Conservation (phyloP, 2,797 vertebrate genomes). For the Oreortyx pictus region DNA sequence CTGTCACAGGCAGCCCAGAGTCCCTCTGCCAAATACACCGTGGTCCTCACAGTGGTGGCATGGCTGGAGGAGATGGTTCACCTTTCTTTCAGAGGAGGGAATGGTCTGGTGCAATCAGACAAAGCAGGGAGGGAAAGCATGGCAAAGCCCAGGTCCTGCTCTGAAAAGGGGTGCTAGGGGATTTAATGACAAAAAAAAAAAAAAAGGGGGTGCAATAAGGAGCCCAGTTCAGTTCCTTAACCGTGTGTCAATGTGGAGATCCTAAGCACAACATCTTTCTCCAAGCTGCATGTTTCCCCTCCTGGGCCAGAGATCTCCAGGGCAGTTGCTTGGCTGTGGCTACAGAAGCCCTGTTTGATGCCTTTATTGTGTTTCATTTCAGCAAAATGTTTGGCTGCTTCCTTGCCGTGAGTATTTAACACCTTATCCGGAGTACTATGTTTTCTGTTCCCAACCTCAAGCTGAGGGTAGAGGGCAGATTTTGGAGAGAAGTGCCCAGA, state of each 20-base stretch:
- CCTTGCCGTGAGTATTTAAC: conserved; percentile 16
- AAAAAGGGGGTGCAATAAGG: rapidly evolving
- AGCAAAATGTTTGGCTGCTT: background rate
- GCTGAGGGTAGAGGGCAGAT: conserved; percentile 44
- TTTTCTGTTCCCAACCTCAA: conserved; percentile 34
- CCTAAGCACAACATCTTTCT: background rate
- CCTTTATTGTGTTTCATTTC: background rate
- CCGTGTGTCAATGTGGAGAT: background rate
- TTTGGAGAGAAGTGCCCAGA: conserved; percentile 37
- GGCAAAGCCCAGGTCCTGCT: background rate
- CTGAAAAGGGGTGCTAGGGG: background rate
- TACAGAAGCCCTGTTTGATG: background rate
- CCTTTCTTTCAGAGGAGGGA: background rate
- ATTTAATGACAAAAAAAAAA: background rate
- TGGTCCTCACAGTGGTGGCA: background rate
- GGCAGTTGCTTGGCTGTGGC: background rate
- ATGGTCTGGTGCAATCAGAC: background rate
- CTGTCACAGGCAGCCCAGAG: background rate
- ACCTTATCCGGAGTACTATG: background rate
- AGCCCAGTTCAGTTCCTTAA: background rate
- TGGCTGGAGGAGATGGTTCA: background rate
- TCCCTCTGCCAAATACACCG: background rate
- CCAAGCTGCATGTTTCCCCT: background rate
- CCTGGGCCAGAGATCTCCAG: background rate
- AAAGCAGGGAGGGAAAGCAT: background rate